phyloP scores from a whole-genome alignment of 2,113 vertebrate genomes.

The Ranitomeya variabilis region DNA sequence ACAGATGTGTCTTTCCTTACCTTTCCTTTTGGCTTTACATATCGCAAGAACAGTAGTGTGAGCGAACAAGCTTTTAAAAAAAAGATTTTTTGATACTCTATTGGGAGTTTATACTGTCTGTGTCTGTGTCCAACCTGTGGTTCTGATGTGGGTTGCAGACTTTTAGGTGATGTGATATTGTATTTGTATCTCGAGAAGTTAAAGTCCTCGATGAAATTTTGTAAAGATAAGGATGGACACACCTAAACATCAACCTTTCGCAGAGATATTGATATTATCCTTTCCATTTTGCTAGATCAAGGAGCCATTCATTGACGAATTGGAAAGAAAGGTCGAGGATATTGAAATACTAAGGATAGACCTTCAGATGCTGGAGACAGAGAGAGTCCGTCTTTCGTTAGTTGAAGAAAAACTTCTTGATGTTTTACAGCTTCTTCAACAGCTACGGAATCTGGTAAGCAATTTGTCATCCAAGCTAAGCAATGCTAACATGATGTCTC shows the following conservation, averaged over 20 bases:
- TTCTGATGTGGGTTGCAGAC: no score
- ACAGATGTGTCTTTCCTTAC: no score
- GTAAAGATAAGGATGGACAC: no score
- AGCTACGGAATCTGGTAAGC: conserved; percentile 84
- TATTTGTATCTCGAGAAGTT: no score
- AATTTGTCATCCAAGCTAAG: neutral
- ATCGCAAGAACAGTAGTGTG: no score
- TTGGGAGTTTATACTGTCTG: no score
- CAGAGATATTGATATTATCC: neutral
- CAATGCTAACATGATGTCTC: neutral
- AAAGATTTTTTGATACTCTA: no score
- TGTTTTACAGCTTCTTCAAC: conserved; percentile 86
- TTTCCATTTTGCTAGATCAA: conserved; percentile 69
- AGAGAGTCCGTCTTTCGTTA: conserved; percentile 86
- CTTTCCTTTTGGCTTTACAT: no score
- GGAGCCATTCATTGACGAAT: conserved; percentile 75
- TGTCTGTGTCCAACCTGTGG: neutral
- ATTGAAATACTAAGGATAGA: conserved; percentile 81
- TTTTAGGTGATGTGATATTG: no score
- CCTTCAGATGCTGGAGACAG: conserved; percentile 91
- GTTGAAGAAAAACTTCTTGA: conserved; percentile 92
- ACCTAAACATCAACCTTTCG: no score
- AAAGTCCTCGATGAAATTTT: no score
- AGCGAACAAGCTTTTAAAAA: no score
- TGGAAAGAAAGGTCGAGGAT: conserved; percentile 82